Conservation (phyloP, 2,797 vertebrate genomes). For the Phalanger gymnotis region DNA sequence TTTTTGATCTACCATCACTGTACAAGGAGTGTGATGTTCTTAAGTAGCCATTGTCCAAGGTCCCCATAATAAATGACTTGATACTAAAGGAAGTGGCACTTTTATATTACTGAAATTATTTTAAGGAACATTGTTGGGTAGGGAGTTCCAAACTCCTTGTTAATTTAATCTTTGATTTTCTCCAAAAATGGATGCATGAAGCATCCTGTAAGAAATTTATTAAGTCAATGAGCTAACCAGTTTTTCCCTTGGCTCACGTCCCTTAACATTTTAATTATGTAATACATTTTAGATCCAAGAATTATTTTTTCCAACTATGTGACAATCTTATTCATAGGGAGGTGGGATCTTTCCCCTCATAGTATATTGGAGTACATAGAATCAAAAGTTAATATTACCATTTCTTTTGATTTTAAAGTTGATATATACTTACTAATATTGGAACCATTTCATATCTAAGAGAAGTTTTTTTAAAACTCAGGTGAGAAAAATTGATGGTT, state of each 20-base stretch:
- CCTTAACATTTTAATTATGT: conserved; percentile 9
- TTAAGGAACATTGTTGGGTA: background rate
- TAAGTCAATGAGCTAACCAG: conserved; percentile 17
- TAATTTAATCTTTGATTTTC: conserved; percentile 41
- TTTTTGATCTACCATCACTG: background rate
- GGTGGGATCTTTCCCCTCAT: background rate
- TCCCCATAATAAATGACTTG: background rate
- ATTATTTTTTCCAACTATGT: conserved; percentile 40
- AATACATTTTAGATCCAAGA: conserved; percentile 26
- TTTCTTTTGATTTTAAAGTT: background rate
- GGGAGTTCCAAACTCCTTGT: background rate
- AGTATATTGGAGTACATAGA: background rate
- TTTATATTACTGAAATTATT: background rate
- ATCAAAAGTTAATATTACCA: background rate
- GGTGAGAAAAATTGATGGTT: background rate
- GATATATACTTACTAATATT: background rate
- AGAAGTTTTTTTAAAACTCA: background rate
- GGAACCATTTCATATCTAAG: background rate
- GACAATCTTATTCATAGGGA: background rate
- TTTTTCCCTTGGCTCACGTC: conserved; percentile 1
- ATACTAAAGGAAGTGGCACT: background rate
- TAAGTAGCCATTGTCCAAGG: background rate
- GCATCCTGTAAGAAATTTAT: background rate
- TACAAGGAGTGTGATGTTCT: background rate
- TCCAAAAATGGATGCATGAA: conserved; percentile 17